Evolutionary conservation across 2,888 invertebrate genomes (phyloP), one percentile per base, ranked within the genome.

Genomic region (Brachyopa scutellaris): DNA sequence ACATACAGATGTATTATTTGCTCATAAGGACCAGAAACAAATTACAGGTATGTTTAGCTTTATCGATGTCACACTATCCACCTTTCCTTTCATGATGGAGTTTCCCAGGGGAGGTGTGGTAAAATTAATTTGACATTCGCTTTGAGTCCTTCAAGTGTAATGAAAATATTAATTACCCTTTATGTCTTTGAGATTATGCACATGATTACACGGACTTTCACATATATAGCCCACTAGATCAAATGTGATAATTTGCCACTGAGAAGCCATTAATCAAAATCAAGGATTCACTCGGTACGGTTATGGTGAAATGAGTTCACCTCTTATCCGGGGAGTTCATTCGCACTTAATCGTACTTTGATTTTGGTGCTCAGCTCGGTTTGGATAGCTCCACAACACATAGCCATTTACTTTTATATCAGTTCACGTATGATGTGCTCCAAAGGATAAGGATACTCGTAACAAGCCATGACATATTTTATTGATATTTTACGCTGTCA

Each of bases 121-220:
- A 36, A 49, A 62, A 80, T 80, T 67, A 80, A 74, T 79, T 74
- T 79, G 47, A 47, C 61, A 36, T 73, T 62, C 21, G 33, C 29
- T 53, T 19, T 21, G 42, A 47, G 40, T 47, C 47, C 26, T 55
- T 74, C 38, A 36, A 51, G 61, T 40, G 29, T 64, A 69, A 57
- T 76, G 57, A 40, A 69, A 51, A 64, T 76, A 76, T 62, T 74
- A 76, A 80, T 80, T 74, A 62, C 21, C 45, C 51, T 66, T 78
- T 53, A 73, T 72, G 47, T 57, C 23, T 42, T 36, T 1, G 13
- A 31, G 59, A 47, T 47, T 61, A 42, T 23, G 29, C 40, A 31
- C 51, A 64, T 55, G 36, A 64, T 51, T 57, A 49, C 33, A 45
- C 33, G 47, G 47, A 31, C 42, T 64, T 31, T 15, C 62, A 13